Conservation (phyloP, 2,113 vertebrate species). For the Rostratula benghalensis region DNA sequence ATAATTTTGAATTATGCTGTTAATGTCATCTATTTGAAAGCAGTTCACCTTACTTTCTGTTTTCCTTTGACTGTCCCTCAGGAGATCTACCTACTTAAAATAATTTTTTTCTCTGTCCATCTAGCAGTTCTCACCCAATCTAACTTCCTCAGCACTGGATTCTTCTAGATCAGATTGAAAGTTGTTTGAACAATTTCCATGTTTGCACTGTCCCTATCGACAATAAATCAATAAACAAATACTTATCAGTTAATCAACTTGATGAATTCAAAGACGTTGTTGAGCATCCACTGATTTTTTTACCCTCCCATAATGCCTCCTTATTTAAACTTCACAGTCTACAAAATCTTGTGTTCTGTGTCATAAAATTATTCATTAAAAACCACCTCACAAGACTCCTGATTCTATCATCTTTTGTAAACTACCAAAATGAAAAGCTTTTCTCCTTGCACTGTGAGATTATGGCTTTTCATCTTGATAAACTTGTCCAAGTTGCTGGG, state of each 20-base stretch:
- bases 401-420: background rate
- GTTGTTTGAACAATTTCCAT: background rate
- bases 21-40: background rate
- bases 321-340: background rate
- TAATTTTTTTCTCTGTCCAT: background rate
- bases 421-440: background rate
- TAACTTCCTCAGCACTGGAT: background rate
- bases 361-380: background rate
- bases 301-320: background rate
- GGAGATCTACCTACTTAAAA: background rate
- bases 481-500: background rate
- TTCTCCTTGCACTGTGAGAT: background rate
- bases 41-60: background rate
- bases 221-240: background rate
- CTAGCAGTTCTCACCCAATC: background rate
- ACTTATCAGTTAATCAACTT: background rate
- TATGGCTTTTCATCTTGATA: background rate
- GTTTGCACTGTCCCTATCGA: background rate
- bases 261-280: background rate
- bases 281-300: background rate
- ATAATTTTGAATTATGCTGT: background rate
- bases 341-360: background rate
- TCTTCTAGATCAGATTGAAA: background rate
- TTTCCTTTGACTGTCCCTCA: background rate
- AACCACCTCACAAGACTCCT: background rate